phyloP scores from a whole-genome alignment of 2,888 invertebrate species.

The Sphinx pinastri region DNA sequence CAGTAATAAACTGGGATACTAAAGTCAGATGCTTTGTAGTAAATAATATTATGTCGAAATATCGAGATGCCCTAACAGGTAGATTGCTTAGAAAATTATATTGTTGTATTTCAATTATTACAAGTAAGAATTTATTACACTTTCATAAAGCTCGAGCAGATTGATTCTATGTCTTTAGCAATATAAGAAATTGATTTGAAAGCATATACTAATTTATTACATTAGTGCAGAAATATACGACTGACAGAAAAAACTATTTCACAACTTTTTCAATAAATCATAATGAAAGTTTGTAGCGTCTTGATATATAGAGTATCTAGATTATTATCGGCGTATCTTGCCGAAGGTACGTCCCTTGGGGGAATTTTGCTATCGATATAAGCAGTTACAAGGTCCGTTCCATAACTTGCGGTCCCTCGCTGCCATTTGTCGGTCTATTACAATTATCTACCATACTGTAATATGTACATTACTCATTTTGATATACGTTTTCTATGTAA shows the following conservation, averaged over 20 bases:
- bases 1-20: no score
- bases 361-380: constrained; percentile 55
- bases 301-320: constrained; percentile 34
- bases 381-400: constrained; percentile 49
- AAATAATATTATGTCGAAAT: no score
- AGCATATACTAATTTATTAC: background rate
- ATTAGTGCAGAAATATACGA: background rate
- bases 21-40: no score
- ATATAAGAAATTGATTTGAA: background rate
- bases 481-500: background rate
- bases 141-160: no score
- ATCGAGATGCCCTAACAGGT: no score
- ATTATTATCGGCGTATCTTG: constrained; percentile 46
- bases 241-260: constrained; percentile 2
- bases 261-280: constrained; percentile 24
- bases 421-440: constrained; percentile 53
- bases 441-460: constrained; percentile 41
- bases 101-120: no score
- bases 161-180: no score
- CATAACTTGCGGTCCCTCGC: constrained; percentile 55
- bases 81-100: no score
- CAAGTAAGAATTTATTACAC: no score
- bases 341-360: constrained; percentile 50
- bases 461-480: constrained; percentile 18
- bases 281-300: constrained; percentile 15